phyloP scores from a whole-genome alignment of 2,797 vertebrate species.

The Echeneis naucrates region DNA sequence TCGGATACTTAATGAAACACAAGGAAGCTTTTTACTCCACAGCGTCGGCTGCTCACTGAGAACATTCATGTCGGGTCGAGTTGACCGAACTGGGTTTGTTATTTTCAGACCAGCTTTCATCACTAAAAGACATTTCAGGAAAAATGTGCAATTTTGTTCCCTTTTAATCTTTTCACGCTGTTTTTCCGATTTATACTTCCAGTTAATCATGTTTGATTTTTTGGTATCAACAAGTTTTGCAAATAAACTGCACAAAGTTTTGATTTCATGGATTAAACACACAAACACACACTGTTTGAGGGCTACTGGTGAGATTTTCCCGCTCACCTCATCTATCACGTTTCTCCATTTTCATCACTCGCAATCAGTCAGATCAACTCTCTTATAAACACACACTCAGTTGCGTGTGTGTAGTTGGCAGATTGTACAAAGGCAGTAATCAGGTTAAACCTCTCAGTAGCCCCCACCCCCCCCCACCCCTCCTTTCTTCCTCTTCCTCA shows the following conservation, averaged over 20 bases:
- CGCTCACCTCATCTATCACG: conserved; percentile 48
- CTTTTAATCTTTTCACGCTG: not conserved
- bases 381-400: conserved; percentile 5
- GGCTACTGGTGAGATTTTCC: conserved; percentile 25
- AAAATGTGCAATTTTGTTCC: not conserved
- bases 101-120: not conserved
- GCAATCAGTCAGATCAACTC: conserved; percentile 57
- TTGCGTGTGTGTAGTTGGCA: conserved; percentile 19
- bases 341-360: conserved; percentile 54
- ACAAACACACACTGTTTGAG: conserved; percentile 10
- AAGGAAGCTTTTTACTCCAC: conserved; percentile 37
- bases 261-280: not conserved
- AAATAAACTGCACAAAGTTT: not conserved
- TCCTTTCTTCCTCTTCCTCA: no score
- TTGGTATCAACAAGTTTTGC: not conserved
- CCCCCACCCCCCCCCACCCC: conserved; percentile 30
- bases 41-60: conserved; percentile 10
- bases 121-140: not conserved
- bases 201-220: not conserved
- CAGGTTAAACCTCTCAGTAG: conserved; percentile 75
- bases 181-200: not conserved
- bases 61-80: conserved; percentile 24
- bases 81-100: not conserved
- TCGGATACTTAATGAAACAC: conserved; percentile 65
- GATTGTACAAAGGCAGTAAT: conserved; percentile 58